Percentiles rank a stretch among this genome's conserved stretches.
Evolutionary conservation across 2,888 invertebrate genomes (phyloP).

Genomic region (Synergus japonicus): DNA sequence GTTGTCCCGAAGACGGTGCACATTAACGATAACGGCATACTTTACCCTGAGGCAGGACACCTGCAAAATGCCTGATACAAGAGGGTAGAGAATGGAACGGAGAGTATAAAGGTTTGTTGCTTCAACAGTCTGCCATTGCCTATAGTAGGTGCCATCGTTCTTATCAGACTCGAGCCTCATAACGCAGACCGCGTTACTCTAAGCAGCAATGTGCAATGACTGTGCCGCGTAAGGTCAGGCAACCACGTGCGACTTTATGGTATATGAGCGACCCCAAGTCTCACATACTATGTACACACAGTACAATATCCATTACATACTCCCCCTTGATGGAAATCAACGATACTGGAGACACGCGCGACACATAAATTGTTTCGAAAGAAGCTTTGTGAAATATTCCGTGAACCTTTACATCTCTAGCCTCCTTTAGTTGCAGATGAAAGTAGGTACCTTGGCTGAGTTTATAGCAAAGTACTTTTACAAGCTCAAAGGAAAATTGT

Average conservation of each 20-base stretch:
- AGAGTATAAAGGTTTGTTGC: slow-evolving; percentile 42
- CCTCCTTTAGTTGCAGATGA: too few relatives aligned
- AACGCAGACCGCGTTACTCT: slow-evolving; percentile 57
- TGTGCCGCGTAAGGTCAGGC: slow-evolving; percentile 28
- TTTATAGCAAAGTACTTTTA: too few relatives aligned
- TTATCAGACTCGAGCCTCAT: slow-evolving; percentile 57
- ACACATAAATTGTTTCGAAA: not conserved
- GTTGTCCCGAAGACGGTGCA: slow-evolving; percentile 57
- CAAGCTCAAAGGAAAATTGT: too few relatives aligned
- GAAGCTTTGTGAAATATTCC: not conserved
- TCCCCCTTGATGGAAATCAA: not conserved
- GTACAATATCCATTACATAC: not conserved
- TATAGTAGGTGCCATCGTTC: slow-evolving; percentile 50
- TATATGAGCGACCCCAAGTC: slow-evolving; percentile 11
- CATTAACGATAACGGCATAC: slow-evolving; percentile 65
- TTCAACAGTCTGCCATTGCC: slow-evolving; percentile 14
- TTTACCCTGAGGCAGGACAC: slow-evolving; percentile 48
- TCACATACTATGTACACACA: not conserved
- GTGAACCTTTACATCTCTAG: not conserved
- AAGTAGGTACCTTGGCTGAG: too few relatives aligned
- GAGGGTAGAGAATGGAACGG: slow-evolving; percentile 52
- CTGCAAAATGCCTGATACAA: slow-evolving; percentile 38
- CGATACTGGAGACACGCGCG: slow-evolving; percentile 11
- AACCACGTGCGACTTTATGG: slow-evolving; percentile 10
- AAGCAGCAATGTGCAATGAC: slow-evolving; percentile 42